Evolutionary conservation across 1,140 invertebrate genomes (phyloP).

Genomic region (Sarcophaga peregrina): DNA sequence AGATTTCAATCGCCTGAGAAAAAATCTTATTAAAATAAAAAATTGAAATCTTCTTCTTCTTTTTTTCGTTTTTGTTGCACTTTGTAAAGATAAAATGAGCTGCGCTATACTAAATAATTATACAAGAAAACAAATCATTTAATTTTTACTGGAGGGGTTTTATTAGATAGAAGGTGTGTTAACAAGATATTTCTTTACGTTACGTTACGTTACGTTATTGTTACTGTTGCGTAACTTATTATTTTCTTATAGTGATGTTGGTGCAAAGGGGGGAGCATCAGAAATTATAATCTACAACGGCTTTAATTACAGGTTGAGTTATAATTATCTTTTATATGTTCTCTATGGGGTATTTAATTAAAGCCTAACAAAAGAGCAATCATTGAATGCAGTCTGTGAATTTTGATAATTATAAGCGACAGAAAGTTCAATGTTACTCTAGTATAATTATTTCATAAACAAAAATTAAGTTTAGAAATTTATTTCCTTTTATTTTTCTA

Average conservation of each 20-base stretch:
- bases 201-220: too few species aligned
- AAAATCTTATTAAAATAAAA: conserved; percentile 13
- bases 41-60: not conserved
- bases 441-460: not conserved
- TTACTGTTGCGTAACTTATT: not conserved
- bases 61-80: too few species aligned
- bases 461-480: not conserved
- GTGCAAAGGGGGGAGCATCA: not conserved
- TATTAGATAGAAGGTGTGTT: too few species aligned
- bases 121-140: not conserved
- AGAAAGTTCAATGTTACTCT: not conserved
- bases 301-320: not conserved
- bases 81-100: too few species aligned
- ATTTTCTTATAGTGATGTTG: not conserved
- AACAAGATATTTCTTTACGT: too few species aligned
- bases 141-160: not conserved
- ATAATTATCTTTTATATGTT: not conserved
- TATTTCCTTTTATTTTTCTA: too few species aligned
- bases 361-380: too few species aligned
- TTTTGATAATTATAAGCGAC: not conserved
- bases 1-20: conserved; percentile 13
- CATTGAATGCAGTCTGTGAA: not conserved
- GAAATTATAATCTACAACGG: not conserved
- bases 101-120: too few species aligned
- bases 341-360: too few species aligned